Evolutionary conservation across 2,797 vertebrate species (phyloP).

Genomic region (Carcharodon carcharias): DNA sequence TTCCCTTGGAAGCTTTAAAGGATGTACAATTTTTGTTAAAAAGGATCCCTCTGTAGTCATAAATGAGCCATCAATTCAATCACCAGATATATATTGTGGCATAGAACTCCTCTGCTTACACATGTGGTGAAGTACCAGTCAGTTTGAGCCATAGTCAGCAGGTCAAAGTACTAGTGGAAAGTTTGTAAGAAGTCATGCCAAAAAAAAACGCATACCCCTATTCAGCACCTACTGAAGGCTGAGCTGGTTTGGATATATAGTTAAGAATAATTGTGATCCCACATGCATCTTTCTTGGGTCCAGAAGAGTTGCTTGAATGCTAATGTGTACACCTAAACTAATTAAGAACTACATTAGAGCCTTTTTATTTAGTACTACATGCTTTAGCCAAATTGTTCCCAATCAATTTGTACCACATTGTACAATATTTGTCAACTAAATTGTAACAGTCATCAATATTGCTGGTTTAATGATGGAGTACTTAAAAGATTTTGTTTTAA

Average conservation of each 20-base stretch:
- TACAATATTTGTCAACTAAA: neutral
- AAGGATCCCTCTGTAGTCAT: constrained; percentile 52
- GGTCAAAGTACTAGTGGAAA: neutral
- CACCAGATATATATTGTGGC: constrained; percentile 47
- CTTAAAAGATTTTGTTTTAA: neutral
- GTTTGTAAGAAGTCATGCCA: neutral
- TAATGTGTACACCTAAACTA: neutral
- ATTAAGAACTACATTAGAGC: neutral
- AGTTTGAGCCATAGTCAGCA: neutral
- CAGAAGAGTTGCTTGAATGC: neutral
- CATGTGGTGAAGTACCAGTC: neutral
- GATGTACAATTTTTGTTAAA: constrained; percentile 40
- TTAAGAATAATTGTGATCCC: neutral
- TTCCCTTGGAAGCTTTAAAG: constrained; percentile 55
- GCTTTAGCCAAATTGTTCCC: neutral
- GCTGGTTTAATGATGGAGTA: neutral
- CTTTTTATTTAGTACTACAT: neutral
- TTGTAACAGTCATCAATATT: constrained; percentile 6
- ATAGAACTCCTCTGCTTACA: neutral
- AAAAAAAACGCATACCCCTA: neutral
- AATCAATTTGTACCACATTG: neutral
- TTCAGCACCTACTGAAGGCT: neutral
- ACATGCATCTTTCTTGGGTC: neutral
- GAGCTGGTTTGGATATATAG: neutral
- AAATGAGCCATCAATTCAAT: constrained; percentile 47